Evolutionary conservation across 2,797 vertebrate genomes (phyloP).

Genomic region (Distichodus sexfasciatus): DNA sequence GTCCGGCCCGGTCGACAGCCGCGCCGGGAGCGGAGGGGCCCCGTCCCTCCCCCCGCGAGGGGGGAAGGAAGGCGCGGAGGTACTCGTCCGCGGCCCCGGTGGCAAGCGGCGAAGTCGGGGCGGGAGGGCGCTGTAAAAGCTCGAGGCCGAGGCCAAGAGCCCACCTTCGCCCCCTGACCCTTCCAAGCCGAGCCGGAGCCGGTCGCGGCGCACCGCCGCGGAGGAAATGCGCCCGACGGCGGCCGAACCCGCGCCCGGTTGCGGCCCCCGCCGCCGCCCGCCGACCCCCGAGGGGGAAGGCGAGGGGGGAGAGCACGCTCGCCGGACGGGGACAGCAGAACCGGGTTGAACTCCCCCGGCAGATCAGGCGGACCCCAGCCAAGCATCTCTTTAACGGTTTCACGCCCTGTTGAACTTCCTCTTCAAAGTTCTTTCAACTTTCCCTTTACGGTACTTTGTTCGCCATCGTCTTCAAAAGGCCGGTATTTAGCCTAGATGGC

Average conservation of each 20-base stretch:
- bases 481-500: no score
- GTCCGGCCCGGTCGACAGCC: not conserved
- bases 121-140: slow-evolving; percentile 26
- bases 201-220: slow-evolving; percentile 43
- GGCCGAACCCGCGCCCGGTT: slow-evolving; percentile 24
- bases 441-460: slow-evolving; percentile 63
- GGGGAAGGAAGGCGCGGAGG: not conserved
- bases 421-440: slow-evolving; percentile 66
- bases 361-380: slow-evolving; percentile 57
- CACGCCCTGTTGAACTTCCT: slow-evolving; percentile 66
- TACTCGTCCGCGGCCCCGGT: slow-evolving; percentile 1
- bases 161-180: slow-evolving; percentile 8
- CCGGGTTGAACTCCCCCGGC: slow-evolving; percentile 56
- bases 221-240: not conserved
- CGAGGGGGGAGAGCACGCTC: slow-evolving; percentile 40
- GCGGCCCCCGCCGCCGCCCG: slow-evolving; percentile 35
- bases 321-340: slow-evolving; percentile 9
- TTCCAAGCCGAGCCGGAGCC: slow-evolving; percentile 24
- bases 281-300: no score
- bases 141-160: slow-evolving; percentile 30
- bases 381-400: slow-evolving; percentile 64
- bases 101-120: slow-evolving; percentile 21
- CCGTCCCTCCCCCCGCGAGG: slow-evolving; percentile 11
- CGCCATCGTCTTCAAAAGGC: no score
- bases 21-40: slow-evolving; percentile 22